Percentiles rank a stretch among this genome's conserved stretches.
Evolutionary conservation across 2,888 invertebrate genomes (phyloP).

Genomic region (Agrotis clavis): DNA sequence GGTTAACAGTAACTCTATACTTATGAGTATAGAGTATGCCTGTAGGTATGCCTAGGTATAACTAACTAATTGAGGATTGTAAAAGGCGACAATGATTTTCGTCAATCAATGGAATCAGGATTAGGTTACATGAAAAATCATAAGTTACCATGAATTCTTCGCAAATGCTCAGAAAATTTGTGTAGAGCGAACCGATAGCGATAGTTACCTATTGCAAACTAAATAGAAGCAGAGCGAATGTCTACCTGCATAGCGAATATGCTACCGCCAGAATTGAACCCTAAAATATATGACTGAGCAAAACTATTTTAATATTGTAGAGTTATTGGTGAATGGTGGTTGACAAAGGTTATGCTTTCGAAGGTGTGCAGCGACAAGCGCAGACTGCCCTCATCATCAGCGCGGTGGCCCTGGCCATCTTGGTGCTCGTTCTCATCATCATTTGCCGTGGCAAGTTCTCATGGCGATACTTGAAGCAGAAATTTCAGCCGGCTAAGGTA

Average conservation of each 20-base stretch:
- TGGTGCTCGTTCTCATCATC: slow-evolving; percentile 80
- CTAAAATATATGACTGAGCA: neutral
- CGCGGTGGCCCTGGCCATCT: slow-evolving; percentile 81
- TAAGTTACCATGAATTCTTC: too few species aligned
- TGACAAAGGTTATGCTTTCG: slow-evolving; percentile 46
- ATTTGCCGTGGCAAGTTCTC: slow-evolving; percentile 82
- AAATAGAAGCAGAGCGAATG: neutral
- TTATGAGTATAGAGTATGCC: too few species aligned
- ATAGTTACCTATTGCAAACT: neutral
- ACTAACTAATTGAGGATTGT: neutral
- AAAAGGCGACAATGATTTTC: neutral
- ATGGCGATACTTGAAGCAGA: slow-evolving; percentile 86
- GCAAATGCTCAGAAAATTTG: neutral
- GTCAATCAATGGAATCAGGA: neutral
- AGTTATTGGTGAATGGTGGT: slow-evolving; percentile 20
- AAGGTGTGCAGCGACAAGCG: slow-evolving; percentile 86
- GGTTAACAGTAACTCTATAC: too few species aligned
- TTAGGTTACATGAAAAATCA: neutral
- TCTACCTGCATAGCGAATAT: neutral
- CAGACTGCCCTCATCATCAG: slow-evolving; percentile 85
- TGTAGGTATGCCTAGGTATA: too few species aligned
- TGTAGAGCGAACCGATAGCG: slow-evolving; percentile 14
- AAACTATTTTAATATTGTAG: slow-evolving; percentile 5
- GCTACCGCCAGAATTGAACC: neutral
- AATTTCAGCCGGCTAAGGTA: slow-evolving; percentile 87